phyloP scores from a whole-genome alignment of 2,113 vertebrate genomes.

The Festucalex cinctus region DNA sequence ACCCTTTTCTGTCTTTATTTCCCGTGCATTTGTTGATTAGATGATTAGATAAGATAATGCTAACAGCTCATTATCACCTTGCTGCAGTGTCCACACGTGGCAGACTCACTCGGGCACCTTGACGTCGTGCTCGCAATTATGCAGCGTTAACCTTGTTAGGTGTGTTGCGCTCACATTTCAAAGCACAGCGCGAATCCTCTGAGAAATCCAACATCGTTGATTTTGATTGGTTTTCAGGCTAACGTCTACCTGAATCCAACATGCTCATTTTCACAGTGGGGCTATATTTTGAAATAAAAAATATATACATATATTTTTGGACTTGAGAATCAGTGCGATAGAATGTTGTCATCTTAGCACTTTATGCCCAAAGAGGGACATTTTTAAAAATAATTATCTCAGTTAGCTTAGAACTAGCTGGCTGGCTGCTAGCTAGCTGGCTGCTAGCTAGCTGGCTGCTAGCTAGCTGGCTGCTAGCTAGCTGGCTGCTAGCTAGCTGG shows the following conservation, averaged over 20 bases:
- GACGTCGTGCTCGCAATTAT: constrained; percentile 3
- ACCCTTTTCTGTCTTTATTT: not conserved
- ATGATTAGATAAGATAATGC: constrained; percentile 14
- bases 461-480: no score
- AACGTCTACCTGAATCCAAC: not conserved
- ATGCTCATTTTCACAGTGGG: not conserved
- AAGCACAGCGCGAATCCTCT: not conserved
- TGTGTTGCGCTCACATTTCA: not conserved
- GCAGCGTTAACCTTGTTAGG: not conserved
- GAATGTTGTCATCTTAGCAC: no score
- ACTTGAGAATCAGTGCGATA: no score
- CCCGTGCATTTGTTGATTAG: constrained; percentile 31
- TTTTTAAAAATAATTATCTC: no score
- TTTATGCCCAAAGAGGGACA: no score
- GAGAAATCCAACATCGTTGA: not conserved
- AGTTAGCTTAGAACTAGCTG: no score
- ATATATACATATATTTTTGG: no score
- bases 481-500: no score
- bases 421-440: no score
- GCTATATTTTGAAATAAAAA: not conserved
- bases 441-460: no score
- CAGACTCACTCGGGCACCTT: not conserved
- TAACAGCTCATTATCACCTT: constrained; percentile 43
- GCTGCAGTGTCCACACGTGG: not conserved
- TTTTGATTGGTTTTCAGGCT: not conserved